Evolutionary conservation across 1,140 invertebrate species (phyloP), one percentile per base, ranked within the genome.

Genomic region (Drosophila suzukii): DNA sequence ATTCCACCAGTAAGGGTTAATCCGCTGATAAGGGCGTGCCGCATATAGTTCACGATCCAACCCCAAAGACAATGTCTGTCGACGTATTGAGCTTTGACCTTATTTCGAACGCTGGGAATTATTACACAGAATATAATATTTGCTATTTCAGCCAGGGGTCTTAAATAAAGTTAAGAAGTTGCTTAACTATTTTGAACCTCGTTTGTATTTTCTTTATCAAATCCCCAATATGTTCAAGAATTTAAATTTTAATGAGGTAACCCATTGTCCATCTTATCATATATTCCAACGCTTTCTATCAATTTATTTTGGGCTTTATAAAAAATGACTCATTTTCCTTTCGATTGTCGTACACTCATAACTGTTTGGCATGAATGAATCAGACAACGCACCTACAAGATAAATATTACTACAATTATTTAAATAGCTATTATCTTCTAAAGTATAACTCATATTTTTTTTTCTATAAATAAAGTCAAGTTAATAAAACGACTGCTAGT

Each of bases 11-110:
- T 11, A 61, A 27, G 30, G 39, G 61, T 38, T 38, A 20, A 10
- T 39, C 38, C 32, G 27, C 12, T 39, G 67, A 70, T 71, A 70
- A 71, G 65, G n/a, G 17, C 11, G 11, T 61, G 20, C 20, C 65
- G 34, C 12, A 10, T 20, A 32, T 67, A 32, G 32, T 20, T 17
- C 4, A 3, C 11, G 11, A 57, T 24, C n/a, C 17, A 49, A 36
- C 11, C 12, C 36, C 24, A 27, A 47, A 41, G 2, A 8, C 47
- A 53, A 30, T 2, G 51, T 6, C 32, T 41, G 6, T 0, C 36
- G 6, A 30, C 24, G 0, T 6, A 0, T 30, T 41, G 15, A 57
- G 24, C 51, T 58, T 57, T 57, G 51, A 61, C 59, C 53, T n/a
- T 8, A 34, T 58, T 62, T 6, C 17, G 15, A 59, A 34, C 7